A percentile compares a stretch with the other conserved stretches of the same genome.
Conservation (phyloP, 2,888 invertebrate species). For the Drepanosiphum platanoidis region DNA sequence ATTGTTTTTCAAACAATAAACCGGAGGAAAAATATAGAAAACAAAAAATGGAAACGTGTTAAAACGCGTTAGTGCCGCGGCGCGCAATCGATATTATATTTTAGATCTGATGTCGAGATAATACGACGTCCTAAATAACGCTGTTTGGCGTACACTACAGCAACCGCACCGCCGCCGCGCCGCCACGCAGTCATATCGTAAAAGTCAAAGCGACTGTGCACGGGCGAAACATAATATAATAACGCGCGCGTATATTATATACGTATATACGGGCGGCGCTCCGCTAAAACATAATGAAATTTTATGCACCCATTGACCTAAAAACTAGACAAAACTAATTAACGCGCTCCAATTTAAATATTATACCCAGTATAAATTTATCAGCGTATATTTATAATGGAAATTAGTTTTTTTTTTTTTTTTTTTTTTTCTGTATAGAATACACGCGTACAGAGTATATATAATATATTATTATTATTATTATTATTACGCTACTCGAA, state of each 20-base stretch:
- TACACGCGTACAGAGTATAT: no score
- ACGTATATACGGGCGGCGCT: background rate
- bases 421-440: background rate
- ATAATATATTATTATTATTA: no score
- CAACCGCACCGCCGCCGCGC: background rate
- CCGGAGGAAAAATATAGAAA: no score
- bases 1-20: background rate
- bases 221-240: background rate
- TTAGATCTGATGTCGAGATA: background rate
- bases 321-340: constrained; percentile 45
- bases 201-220: background rate
- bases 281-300: constrained; percentile 28
- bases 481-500: no score
- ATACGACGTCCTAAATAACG: background rate
- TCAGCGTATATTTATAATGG: constrained; percentile 26
- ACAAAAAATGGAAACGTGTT: no score
- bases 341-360: constrained; percentile 35
- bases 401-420: constrained; percentile 7
- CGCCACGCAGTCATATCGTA: background rate
- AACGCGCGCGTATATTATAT: background rate
- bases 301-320: constrained; percentile 38
- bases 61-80: background rate
- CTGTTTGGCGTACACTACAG: background rate
- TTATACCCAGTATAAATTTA: constrained; percentile 11
- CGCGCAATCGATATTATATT: background rate